phyloP scores from a whole-genome alignment of 2,113 vertebrate species.

The Tragulus kanchil region DNA sequence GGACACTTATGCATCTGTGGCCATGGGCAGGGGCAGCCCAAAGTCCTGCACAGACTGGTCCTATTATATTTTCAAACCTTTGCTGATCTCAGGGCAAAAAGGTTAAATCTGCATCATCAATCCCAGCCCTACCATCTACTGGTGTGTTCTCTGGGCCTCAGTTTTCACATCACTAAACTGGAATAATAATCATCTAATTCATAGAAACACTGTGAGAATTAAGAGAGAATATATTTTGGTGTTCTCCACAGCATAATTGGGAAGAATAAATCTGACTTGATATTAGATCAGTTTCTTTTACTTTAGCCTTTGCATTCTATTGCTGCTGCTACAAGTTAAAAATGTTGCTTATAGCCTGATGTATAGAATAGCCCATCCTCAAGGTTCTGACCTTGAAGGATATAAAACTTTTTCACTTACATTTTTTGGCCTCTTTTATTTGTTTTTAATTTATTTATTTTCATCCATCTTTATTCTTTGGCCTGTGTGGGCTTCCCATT shows the following conservation, averaged over 20 bases:
- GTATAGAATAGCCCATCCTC: not conserved
- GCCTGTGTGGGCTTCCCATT: no score
- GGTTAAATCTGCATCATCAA: not conserved
- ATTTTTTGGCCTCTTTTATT: no score
- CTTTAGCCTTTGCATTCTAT: no score
- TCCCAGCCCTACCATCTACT: not conserved
- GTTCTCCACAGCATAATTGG: no score
- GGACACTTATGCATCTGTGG: not conserved
- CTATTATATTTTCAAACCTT: not conserved
- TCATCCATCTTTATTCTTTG: not conserved
- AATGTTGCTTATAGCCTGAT: not conserved
- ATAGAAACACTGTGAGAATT: not conserved
- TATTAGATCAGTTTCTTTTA: no score
- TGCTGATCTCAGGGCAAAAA: not conserved
- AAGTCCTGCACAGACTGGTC: fast-evolving
- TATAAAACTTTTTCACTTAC: not conserved
- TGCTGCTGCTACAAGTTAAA: not conserved
- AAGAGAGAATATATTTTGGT: not conserved
- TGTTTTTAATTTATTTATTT: not conserved
- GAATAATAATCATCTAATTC: not conserved
- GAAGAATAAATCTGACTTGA: not conserved
- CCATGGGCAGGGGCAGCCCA: not conserved
- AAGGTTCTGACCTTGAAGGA: not conserved
- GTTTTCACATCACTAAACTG: not conserved
- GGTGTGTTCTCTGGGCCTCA: not conserved